Evolutionary conservation across 2,113 vertebrate genomes (phyloP).

Genomic region (Clarias batrachus): DNA sequence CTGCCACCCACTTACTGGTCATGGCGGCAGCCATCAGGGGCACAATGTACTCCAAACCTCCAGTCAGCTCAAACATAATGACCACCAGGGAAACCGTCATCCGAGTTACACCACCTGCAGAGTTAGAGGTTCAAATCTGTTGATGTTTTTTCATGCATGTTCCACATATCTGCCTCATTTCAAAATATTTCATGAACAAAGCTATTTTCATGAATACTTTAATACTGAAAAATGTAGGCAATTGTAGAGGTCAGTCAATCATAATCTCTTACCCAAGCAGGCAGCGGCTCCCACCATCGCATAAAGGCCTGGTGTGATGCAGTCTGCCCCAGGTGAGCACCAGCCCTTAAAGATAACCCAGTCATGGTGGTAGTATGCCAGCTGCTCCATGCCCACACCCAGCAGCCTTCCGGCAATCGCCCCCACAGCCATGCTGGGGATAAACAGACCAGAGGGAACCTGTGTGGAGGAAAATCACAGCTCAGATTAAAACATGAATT

Average conservation of each 20-base stretch:
- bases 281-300: slow-evolving; percentile 86
- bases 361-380: slow-evolving; percentile 83
- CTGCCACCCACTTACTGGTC: slow-evolving; percentile 91
- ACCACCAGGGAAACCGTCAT: slow-evolving; percentile 88
- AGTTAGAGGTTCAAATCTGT: background rate
- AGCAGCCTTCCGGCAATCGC: slow-evolving; percentile 81
- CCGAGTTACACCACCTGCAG: slow-evolving; percentile 81
- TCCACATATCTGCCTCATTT: background rate
- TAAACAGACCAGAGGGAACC: slow-evolving; percentile 86
- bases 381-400: slow-evolving; percentile 81
- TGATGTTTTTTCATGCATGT: background rate
- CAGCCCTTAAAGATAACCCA: slow-evolving; percentile 83
- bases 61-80: slow-evolving; percentile 88
- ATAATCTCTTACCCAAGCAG: slow-evolving; percentile 65
- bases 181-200: background rate
- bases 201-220: background rate
- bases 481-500: background rate
- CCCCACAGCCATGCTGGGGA: slow-evolving; percentile 88
- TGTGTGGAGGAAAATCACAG: slow-evolving; percentile 42
- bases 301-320: slow-evolving; percentile 84
- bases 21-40: slow-evolving; percentile 87
- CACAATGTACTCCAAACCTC: slow-evolving; percentile 86
- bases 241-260: background rate
- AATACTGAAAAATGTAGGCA: background rate
- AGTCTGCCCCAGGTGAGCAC: slow-evolving; percentile 84